These are phyloP conservation scores for Paramormyrops hopkinsi DNA, from an alignment of 2,797 vertebrate species.

Conservation along the genomic window DNA sequence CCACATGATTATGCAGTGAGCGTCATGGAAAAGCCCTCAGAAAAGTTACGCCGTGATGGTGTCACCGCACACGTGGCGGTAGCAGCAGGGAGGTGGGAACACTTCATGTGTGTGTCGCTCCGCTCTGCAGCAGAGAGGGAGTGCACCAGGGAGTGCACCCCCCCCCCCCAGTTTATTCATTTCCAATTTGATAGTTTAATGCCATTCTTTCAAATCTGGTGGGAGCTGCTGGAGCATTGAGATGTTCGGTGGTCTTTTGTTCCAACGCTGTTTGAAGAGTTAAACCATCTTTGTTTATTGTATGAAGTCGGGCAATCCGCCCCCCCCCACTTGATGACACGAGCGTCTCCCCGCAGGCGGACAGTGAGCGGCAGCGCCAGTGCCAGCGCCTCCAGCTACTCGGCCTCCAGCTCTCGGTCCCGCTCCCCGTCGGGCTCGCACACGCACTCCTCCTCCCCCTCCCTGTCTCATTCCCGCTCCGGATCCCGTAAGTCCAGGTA, in stretches of 20 bases:
- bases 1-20: background rate
- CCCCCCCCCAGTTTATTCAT: background rate
- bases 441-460: conserved; percentile 66
- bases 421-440: conserved; percentile 62
- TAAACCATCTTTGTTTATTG: background rate
- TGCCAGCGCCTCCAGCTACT: conserved; percentile 84
- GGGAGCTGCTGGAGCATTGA: background rate
- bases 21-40: background rate
- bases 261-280: background rate
- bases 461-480: conserved; percentile 60
- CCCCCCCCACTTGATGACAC: background rate
- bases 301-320: background rate
- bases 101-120: background rate
- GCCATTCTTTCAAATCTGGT: background rate
- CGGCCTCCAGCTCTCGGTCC: conserved; percentile 88
- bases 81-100: background rate
- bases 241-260: background rate
- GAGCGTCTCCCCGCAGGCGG: conserved; percentile 55
- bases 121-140: background rate
- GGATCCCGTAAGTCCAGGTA: conserved; percentile 70
- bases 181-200: background rate
- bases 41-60: background rate
- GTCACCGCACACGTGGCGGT: background rate
- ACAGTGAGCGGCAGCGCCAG: conserved; percentile 81
- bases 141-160: background rate